Conservation (phyloP, 2,888 invertebrate genomes). For the Conus canariensis region DNA sequence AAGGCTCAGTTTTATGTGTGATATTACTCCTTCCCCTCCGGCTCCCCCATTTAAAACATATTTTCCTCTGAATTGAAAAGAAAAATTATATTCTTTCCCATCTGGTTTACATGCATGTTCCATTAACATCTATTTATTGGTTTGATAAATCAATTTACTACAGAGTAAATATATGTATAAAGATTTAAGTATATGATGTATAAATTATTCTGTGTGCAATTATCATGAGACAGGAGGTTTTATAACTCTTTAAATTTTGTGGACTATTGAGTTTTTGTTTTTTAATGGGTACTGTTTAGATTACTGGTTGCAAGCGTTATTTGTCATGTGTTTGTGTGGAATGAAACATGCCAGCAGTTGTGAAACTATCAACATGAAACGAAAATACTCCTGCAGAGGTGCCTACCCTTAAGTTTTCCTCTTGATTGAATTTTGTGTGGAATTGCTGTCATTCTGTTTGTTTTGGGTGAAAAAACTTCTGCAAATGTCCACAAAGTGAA, state of each 20-base stretch:
- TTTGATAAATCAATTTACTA: not conserved
- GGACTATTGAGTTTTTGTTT: not conserved
- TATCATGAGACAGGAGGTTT: not conserved
- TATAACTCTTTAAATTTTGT: not conserved
- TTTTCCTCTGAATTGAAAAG: not conserved
- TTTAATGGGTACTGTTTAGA: too few relatives aligned
- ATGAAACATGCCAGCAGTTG: too few relatives aligned
- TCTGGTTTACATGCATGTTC: not conserved
- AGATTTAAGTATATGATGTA: not conserved
- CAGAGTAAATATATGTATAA: constrained; percentile 7
- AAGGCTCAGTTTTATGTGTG: constrained; percentile 29
- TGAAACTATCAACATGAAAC: too few relatives aligned
- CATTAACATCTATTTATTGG: not conserved
- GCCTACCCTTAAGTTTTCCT: too few relatives aligned
- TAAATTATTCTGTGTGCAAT: constrained; percentile 1
- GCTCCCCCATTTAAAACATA: too few relatives aligned
- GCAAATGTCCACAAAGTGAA: too few relatives aligned
- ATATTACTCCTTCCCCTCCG: not conserved
- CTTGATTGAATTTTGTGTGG: too few relatives aligned
- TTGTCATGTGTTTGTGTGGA: too few relatives aligned
- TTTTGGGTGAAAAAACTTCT: too few relatives aligned
- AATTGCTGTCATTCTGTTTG: too few relatives aligned
- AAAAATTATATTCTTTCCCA: not conserved
- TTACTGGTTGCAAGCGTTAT: too few relatives aligned
- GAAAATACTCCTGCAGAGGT: too few relatives aligned